A percentile compares a stretch with the other conserved stretches of the same genome.
These are phyloP conservation scores for Ophion obscuratus DNA, from an alignment of 2,888 invertebrate genomes.

Conservation along the genomic window DNA sequence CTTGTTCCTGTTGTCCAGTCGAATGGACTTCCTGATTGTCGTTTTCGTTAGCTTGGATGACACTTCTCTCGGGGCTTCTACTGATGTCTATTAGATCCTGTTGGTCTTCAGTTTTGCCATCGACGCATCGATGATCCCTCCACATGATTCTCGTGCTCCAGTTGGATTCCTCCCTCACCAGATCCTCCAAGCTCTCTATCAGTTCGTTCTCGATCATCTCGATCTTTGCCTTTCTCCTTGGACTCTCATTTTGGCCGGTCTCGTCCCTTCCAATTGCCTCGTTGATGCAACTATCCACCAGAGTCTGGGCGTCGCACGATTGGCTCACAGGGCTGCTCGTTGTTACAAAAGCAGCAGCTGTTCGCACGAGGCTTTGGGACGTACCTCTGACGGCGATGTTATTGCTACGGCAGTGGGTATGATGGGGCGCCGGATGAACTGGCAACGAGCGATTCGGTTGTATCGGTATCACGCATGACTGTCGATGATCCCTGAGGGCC, in stretches of 20 bases:
- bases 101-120: conserved; percentile 27
- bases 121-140: neutral
- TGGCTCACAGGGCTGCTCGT: neutral
- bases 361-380: conserved; percentile 16
- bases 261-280: neutral
- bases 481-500: conserved; percentile 75
- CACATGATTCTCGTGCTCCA: neutral
- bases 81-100: conserved; percentile 49
- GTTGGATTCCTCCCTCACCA: neutral
- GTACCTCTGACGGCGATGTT: conserved; percentile 15
- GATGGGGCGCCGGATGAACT: conserved; percentile 78
- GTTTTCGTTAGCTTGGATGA: neutral
- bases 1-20: neutral
- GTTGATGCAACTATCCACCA: too few relatives aligned
- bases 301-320: too few relatives aligned
- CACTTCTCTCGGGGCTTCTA: conserved; percentile 45
- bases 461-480: conserved; percentile 75
- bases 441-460: conserved; percentile 81
- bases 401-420: conserved; percentile 57
- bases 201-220: conserved; percentile 8
- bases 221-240: neutral
- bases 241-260: neutral
- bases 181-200: conserved; percentile 7
- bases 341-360: neutral
- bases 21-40: neutral